Evolutionary conservation across 1,140 invertebrate species (phyloP).

Genomic region (Bombus impatiens): DNA sequence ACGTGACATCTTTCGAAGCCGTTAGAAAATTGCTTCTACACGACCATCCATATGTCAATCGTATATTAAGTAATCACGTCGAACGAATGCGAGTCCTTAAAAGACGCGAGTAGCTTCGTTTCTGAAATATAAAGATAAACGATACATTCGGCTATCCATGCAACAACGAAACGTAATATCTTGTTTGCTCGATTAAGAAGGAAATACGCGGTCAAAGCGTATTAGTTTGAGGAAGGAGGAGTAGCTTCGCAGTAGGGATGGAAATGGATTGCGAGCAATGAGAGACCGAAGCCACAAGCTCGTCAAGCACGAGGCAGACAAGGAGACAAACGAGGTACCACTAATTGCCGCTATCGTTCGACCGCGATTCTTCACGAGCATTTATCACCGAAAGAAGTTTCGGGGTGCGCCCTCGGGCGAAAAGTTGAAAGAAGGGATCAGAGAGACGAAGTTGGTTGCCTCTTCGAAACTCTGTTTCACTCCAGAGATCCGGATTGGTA

Average conservation of each 20-base stretch:
- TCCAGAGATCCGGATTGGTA: conserved; percentile 71
- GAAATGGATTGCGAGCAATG: conserved; percentile 37
- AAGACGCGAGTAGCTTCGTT: too few species aligned
- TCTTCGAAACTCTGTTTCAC: conserved; percentile 53
- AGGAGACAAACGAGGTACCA: conserved; percentile 66
- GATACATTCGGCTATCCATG: too few species aligned
- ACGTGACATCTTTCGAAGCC: not conserved
- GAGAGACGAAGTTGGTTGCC: conserved; percentile 49
- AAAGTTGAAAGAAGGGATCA: conserved; percentile 73
- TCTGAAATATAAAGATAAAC: too few species aligned
- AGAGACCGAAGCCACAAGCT: conserved; percentile 43
- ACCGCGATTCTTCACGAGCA: conserved; percentile 63
- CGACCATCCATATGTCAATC: too few species aligned
- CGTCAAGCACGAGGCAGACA: conserved; percentile 60
- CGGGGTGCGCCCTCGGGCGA: conserved; percentile 51
- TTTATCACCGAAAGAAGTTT: conserved; percentile 68
- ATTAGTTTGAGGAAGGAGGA: not conserved
- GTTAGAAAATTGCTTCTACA: not conserved
- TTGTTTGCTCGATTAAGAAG: not conserved
- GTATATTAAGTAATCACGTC: too few species aligned
- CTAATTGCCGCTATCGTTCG: conserved; percentile 71
- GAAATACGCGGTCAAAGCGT: not conserved
- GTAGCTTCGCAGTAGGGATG: conserved; percentile 10
- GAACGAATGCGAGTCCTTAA: too few species aligned
- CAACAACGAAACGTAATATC: too few species aligned